These are phyloP conservation scores for Acanthornis magna DNA, from an alignment of 2,797 vertebrate genomes.

Conservation along the genomic window DNA sequence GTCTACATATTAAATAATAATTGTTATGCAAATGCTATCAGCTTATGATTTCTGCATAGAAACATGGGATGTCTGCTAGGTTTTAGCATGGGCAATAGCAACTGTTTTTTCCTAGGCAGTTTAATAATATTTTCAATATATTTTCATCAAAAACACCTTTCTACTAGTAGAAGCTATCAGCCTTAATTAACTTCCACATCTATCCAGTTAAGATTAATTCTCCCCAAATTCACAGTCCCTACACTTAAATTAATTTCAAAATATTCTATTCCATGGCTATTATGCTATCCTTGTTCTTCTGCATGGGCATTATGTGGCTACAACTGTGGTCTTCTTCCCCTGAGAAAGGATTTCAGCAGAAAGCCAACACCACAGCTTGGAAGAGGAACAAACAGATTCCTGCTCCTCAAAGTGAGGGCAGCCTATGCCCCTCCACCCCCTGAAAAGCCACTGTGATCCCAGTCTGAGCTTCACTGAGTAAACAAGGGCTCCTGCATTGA, in stretches of 20 bases:
- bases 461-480: neutral
- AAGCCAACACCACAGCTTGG: neutral
- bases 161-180: neutral
- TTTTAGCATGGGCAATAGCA: neutral
- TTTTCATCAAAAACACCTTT: conserved; percentile 15
- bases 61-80: neutral
- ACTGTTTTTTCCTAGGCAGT: neutral
- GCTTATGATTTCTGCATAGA: neutral
- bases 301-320: neutral
- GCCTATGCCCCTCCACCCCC: neutral
- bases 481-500: neutral
- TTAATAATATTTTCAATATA: conserved; percentile 32
- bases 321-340: neutral
- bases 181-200: conserved; percentile 17
- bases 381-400: neutral
- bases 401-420: neutral
- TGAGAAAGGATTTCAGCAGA: neutral
- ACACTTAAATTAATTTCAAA: neutral
- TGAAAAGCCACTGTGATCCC: neutral
- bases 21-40: neutral
- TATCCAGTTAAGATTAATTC: conserved; percentile 31
- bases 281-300: neutral
- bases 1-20: neutral
- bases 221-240: neutral
- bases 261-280: neutral